These are phyloP conservation scores for Otocyon megalotis DNA, from an alignment of 2,113 vertebrate species.

Conservation along the genomic window DNA sequence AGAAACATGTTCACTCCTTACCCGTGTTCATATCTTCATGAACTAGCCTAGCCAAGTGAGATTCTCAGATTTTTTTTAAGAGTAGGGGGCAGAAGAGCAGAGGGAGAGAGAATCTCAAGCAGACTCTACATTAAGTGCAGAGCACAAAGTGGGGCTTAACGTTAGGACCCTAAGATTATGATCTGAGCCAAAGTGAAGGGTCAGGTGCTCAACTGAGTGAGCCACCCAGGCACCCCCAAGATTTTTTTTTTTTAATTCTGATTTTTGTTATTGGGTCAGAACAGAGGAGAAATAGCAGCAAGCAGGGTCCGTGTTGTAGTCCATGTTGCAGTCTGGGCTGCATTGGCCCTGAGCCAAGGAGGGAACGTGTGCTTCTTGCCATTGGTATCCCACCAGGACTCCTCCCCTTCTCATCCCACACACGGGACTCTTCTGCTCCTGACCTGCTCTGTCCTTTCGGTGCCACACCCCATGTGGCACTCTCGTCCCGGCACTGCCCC, in stretches of 20 bases:
- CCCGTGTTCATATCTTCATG: not conserved
- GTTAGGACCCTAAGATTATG: not conserved
- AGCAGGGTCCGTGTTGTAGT: not conserved
- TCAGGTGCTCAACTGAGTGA: not conserved
- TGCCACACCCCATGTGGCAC: not conserved
- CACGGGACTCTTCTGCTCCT: not conserved
- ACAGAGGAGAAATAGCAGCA: not conserved
- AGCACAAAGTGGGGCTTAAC: not conserved
- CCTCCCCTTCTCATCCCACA: not conserved
- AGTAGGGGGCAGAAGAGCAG: not conserved
- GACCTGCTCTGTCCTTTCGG: not conserved
- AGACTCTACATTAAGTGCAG: not conserved
- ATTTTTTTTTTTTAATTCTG: not conserved
- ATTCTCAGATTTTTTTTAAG: not conserved
- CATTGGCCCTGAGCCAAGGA: not conserved
- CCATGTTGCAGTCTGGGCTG: not conserved
- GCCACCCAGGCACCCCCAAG: not conserved
- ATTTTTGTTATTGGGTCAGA: not conserved
- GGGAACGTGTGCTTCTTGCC: not conserved
- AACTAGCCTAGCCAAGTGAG: not conserved
- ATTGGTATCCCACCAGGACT: not conserved
- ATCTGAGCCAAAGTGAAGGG: not conserved
- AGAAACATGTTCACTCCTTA: not conserved
- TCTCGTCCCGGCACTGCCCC: not conserved
- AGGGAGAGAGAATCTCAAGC: not conserved